Conservation (phyloP, 1,140 invertebrate genomes). For the Homalodisca vitripennis region DNA sequence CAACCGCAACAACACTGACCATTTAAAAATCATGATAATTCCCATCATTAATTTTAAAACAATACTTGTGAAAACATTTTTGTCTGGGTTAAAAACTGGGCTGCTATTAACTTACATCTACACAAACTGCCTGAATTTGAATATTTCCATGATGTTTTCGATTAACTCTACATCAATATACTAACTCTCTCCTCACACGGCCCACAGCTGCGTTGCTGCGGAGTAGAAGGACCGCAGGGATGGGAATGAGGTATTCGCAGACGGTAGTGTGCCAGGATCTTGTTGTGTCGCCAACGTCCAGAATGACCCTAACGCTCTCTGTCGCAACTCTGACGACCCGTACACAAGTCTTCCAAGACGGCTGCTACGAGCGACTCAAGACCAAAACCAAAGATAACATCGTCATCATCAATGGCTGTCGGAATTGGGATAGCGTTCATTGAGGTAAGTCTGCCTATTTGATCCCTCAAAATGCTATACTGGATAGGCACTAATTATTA, state of each 20-base stretch:
- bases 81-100: too few species aligned
- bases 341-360: conserved; percentile 46
- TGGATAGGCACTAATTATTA: too few species aligned
- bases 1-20: too few species aligned
- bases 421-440: conserved; percentile 64
- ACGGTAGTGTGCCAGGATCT: conserved; percentile 44
- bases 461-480: too few species aligned
- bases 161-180: too few species aligned
- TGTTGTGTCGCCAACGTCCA: conserved; percentile 43
- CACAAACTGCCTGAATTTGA: too few species aligned
- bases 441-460: conserved; percentile 53
- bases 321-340: conserved; percentile 42
- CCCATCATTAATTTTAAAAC: too few species aligned
- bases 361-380: conserved; percentile 56
- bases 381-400: conserved; percentile 55
- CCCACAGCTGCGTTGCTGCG: conserved; percentile 67
- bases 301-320: conserved; percentile 42
- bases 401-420: conserved; percentile 59
- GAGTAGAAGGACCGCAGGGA: conserved; percentile 57
- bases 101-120: too few species aligned
- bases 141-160: too few species aligned
- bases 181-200: too few species aligned
- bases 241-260: conserved; percentile 52
- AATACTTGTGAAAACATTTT: too few species aligned
- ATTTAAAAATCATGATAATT: too few species aligned